Evolutionary conservation across 2,888 invertebrate genomes (phyloP), one percentile per base, ranked within the genome.

Genomic region (Argyra leucocephala): DNA sequence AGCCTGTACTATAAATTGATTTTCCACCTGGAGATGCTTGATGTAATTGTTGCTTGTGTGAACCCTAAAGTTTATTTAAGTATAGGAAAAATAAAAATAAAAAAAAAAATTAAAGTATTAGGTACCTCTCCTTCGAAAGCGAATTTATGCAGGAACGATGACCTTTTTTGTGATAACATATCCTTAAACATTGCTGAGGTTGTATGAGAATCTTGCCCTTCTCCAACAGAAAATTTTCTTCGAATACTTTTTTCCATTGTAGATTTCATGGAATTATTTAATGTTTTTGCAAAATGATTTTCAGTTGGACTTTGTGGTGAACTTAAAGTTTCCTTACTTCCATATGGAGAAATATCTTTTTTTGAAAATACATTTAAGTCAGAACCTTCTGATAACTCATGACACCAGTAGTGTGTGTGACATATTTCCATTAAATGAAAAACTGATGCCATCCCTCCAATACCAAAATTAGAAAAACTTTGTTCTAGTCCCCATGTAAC

Each of bases 331-430:
- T 88, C 88, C 62, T 83, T 82, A 74, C 88, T 88, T 62, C 86
- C 87, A 73, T 84, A 84, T 4, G 89, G 89, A 67, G 75, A 79
- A 22, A 76, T 75, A 4, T 76, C 76, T 70, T 79, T 79, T 68
- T 78, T 76, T 61, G 79, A 79, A 15, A 80, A 69, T 37, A 80
- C 66, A 65, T 79, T 79, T n/a, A 78, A 75, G 61, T 81, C 83
- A 24, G 81, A 83, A 31, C 82, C 83, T 69, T 86, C 86, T 58
- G 82, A 83, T 10, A 92, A 77, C 76, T 94, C 94, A 75, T 92
- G 91, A 72, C 90, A 91, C 94, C 96, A 96, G 78, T 90, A 99
- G 81, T 99, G 98, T 0, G 99, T 99, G 78, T 99, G 98, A 3
- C 96, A 93, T 75, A 99, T 96, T 83, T 99, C 99, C 74, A 98